A percentile compares a stretch with the other conserved stretches of the same genome.
Evolutionary conservation across 2,797 vertebrate genomes (phyloP).

Genomic region (Mormyrops boulengeri): DNA sequence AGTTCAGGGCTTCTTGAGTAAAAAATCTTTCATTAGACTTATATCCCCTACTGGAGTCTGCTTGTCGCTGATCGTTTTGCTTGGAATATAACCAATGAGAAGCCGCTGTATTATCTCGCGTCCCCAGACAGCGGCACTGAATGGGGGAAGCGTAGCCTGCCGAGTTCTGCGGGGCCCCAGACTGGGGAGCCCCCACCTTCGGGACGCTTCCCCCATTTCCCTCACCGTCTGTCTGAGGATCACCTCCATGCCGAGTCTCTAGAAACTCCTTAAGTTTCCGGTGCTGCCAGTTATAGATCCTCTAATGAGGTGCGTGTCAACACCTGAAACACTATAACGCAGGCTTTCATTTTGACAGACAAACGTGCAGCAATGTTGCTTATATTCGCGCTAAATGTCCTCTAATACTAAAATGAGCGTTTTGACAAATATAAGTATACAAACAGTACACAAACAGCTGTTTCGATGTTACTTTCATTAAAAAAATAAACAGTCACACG

Average conservation of each 20-base stretch:
- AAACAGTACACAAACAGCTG: neutral
- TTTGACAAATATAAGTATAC: neutral
- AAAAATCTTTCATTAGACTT: neutral
- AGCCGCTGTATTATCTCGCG: neutral
- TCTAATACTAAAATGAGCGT: neutral
- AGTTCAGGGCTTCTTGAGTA: neutral
- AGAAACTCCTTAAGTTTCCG: neutral
- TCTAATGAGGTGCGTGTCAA: neutral
- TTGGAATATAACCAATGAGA: neutral
- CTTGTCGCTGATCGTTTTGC: neutral
- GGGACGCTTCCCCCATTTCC: neutral
- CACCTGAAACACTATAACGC: neutral
- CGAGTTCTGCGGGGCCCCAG: neutral
- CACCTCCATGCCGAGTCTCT: neutral
- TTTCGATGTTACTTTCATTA: neutral
- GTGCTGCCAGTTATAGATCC: neutral
- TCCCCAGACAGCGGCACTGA: neutral
- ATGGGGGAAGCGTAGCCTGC: neutral
- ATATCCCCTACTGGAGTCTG: neutral
- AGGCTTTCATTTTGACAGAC: neutral
- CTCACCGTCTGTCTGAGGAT: neutral
- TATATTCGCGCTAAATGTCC: neutral
- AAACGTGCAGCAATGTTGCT: neutral
- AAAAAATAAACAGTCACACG: neutral
- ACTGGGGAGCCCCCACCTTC: neutral